Evolutionary conservation across 1,140 invertebrate genomes (phyloP), one percentile per base, ranked within the genome.

Genomic region (Lucilia sericata): DNA sequence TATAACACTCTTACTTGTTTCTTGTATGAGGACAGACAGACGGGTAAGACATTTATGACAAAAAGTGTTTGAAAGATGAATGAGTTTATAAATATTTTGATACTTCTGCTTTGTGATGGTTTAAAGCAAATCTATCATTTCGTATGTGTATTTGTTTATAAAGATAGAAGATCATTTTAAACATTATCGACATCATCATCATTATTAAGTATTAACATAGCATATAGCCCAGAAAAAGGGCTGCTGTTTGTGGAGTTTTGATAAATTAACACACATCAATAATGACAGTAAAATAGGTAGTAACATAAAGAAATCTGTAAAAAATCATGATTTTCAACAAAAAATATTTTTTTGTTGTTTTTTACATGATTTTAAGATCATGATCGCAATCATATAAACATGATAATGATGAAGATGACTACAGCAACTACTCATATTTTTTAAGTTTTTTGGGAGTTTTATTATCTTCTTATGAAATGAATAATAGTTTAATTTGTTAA

Each of bases 61-160:
- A 83, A 55, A 83, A 82, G 74, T 82, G 85, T 76, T 47, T 34
- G 19, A 30, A 84, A 81, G 84, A 89, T 88, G 88, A 86, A 89
- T 89, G 86, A 85, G 85, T 84, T 89, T 89, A 88, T 89, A 89
- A 89, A 89, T 89, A 89, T 89, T 89, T 87, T 86, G 88, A 87
- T 86, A 86, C 76, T 70, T 60, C 81, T 82, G 19, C 74, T 78
- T 19, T 30, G 1, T 30, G 25, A 14, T 78, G 19, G 17, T 70
- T 70, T 70, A 21, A 21, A 21, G 19, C n/a, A 70, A 55, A 55
- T 55, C 17, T 55, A 55, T 55, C 51, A 42, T 42, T 12, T 70
- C 21, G 7, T 70, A 21, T 70, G 7, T 9, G 9, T 5, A n/a
- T n/a, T n/a, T n/a, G 21, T 25, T 21, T 70, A 19, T 0, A 60